A percentile compares a stretch with the other conserved stretches of the same genome.
Evolutionary conservation across 2,888 invertebrate genomes (phyloP).

Genomic region (Acanthoscelides obtectus): DNA sequence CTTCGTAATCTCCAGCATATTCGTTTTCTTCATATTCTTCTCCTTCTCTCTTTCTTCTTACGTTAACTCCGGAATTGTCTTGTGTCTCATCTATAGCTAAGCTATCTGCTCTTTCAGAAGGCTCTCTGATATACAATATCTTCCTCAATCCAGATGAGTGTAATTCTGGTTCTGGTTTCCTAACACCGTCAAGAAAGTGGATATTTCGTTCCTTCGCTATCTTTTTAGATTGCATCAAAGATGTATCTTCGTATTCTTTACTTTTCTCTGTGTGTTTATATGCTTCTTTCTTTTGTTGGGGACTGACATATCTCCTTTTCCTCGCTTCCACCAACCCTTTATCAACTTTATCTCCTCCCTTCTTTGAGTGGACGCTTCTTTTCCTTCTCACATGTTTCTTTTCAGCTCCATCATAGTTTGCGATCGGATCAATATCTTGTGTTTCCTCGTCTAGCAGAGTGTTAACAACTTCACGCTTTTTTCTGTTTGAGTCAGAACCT

Average conservation of each 20-base stretch:
- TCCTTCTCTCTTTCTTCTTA: conserved; percentile 5
- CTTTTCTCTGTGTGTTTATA: background rate
- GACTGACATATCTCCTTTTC: background rate
- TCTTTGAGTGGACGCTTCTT: conserved; percentile 18
- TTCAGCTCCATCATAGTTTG: conserved; percentile 25
- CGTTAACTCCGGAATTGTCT: background rate
- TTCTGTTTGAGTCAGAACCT: conserved; percentile 17
- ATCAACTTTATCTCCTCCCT: background rate
- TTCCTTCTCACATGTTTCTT: conserved; percentile 35
- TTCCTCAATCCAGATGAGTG: background rate
- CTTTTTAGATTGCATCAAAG: background rate
- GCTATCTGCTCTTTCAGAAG: background rate
- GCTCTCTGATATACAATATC: background rate
- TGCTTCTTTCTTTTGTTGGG: background rate
- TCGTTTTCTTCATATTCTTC: background rate
- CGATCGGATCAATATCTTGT: conserved; percentile 35
- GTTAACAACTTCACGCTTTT: conserved; percentile 30
- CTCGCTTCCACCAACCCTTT: background rate
- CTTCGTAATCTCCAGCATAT: background rate
- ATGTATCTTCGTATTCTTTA: background rate
- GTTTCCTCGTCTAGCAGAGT: conserved; percentile 38
- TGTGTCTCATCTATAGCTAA: background rate
- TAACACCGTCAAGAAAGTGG: background rate
- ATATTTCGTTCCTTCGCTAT: background rate
- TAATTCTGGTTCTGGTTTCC: background rate